phyloP scores from a whole-genome alignment of 2,888 invertebrate genomes.

The Harmothoe impar region DNA sequence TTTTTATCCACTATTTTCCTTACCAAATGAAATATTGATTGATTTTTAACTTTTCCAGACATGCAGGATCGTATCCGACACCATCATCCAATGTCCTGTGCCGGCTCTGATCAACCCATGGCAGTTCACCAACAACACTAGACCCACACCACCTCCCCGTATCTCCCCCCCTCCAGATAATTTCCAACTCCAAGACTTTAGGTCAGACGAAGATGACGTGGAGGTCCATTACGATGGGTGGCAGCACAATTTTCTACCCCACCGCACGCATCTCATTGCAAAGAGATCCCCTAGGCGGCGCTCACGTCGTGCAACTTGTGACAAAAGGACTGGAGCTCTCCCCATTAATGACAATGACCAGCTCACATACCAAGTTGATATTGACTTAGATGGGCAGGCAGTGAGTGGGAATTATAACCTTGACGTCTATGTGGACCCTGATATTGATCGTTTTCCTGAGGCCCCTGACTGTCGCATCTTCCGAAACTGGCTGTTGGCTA shows the following conservation, averaged over 20 bases:
- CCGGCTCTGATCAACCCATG: not conserved
- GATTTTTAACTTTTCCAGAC: not conserved
- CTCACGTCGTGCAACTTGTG: too few relatives aligned
- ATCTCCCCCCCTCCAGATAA: too few relatives aligned
- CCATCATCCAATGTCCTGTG: not conserved
- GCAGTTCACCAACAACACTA: slow-evolving; percentile 2
- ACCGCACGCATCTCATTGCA: not conserved
- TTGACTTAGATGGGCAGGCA: not conserved
- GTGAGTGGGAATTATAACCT: not conserved
- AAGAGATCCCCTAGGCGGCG: too few relatives aligned
- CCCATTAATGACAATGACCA: not conserved
- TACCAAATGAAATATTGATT: too few relatives aligned
- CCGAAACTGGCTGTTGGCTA: not conserved
- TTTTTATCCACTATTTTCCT: too few relatives aligned
- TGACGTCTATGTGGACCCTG: not conserved
- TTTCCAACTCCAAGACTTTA: too few relatives aligned
- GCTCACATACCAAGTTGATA: not conserved
- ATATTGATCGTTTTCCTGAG: not conserved
- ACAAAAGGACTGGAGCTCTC: too few relatives aligned
- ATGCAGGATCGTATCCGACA: not conserved
- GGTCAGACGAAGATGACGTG: too few relatives aligned
- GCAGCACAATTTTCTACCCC: not conserved
- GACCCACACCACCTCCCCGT: not conserved
- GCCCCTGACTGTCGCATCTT: not conserved
- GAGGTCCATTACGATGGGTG: not conserved